A percentile compares a stretch with the other conserved stretches of the same genome.
Evolutionary conservation across 2,113 vertebrate species (phyloP).

Genomic region (Hyaena hyaena): DNA sequence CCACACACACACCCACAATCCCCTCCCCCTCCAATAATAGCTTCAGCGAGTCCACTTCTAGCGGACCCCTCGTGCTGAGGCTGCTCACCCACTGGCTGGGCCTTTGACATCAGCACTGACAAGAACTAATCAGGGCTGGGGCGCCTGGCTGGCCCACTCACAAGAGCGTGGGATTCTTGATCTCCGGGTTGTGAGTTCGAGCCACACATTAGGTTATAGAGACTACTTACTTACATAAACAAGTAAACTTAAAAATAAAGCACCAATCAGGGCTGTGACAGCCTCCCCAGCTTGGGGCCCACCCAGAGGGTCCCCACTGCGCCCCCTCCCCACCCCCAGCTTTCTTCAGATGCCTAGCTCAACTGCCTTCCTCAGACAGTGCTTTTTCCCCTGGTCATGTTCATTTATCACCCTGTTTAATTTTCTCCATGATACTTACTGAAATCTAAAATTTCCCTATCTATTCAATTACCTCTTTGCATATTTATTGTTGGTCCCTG

Average conservation of each 20-base stretch:
- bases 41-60: neutral
- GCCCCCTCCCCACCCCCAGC: neutral
- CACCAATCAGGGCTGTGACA: neutral
- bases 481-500: neutral
- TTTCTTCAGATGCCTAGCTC: neutral
- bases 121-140: neutral
- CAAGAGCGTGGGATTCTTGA: neutral
- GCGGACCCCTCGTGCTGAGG: rapidly evolving
- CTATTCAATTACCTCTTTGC: neutral
- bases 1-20: no score
- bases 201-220: neutral
- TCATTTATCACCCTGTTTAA: neutral
- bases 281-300: neutral
- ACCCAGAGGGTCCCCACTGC: neutral
- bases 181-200: neutral
- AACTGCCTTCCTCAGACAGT: neutral
- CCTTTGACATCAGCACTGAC: neutral
- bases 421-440: neutral
- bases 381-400: rapidly evolving
- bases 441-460: neutral
- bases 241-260: neutral
- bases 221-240: neutral
- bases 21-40: neutral
- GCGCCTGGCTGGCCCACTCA: neutral
- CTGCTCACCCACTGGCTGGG: neutral